Base-by-base conservation (phyloP, 2,113 vertebrate genomes). In the Hydrolagus affinis region DNA sequence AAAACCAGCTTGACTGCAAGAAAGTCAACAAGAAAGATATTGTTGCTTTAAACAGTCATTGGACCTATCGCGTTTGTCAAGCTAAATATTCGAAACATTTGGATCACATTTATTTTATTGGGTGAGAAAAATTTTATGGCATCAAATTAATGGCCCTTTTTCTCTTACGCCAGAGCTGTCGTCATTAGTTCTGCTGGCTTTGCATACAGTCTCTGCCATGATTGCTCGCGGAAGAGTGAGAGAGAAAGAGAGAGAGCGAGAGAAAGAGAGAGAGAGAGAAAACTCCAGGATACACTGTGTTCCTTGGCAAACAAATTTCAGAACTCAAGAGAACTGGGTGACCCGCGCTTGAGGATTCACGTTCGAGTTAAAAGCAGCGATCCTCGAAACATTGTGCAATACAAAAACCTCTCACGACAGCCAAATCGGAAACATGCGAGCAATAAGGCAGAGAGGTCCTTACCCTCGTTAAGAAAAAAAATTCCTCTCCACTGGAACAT, bases 21-120 rank as follows among this genome's bases (percentile, higher is more conserved):
- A n/a, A n/a, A n/a, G 30, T 83, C 25, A 8, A 11, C 30, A 28
- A 59, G 14, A 66, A 25, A n/a, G 2, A 64, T 74, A 74, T 64
- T 64, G 30, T 62, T 30, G 8, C 32, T 21, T 75, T 56, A 57
- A 66, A 68, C 15, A 66, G 64, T 66, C 60, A 66, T 21, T 21
- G 28, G 32, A 17, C 15, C 19, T 80, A 64, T 64, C 8, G 9
- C 64, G 76, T 62, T 80, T 80, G 76, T 80, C 64, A 62, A 60
- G 14, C 59, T 25, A 30, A 21, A 73, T 73, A 73, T 73, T 73
- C 71, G 28, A 73, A 70, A 70, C 70, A 70, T 25, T 70, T 30
- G 12, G 25, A 64, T 80, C n/a, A 62, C 62, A 80, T 80, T 28
- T 80, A 80, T 64, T 80, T 62, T 32, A 83, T 83, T 30, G 32